Percentiles rank a stretch among this genome's conserved stretches.
Conservation (phyloP, 2,888 invertebrate genomes). For the Tenthredo livida region DNA sequence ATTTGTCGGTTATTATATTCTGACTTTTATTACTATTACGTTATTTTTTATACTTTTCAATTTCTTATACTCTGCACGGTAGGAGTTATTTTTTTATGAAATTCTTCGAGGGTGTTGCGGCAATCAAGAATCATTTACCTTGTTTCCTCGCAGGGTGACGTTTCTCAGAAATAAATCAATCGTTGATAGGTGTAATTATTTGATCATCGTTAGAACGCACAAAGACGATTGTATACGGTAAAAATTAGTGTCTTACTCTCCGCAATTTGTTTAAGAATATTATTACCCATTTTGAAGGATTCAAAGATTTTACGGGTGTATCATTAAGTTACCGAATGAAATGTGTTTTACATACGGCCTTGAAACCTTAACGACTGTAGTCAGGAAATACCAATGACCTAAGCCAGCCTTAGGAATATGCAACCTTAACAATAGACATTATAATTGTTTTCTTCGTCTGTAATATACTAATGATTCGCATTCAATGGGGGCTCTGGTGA, state of each 20-base stretch:
- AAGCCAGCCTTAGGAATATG: not conserved
- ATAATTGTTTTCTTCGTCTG: not conserved
- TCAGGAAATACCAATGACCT: constrained; percentile 10
- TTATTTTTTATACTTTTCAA: not conserved
- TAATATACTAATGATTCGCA: not conserved
- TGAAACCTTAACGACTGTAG: constrained; percentile 10
- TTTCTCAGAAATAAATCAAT: not conserved
- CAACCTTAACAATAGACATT: not conserved
- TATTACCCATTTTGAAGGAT: not conserved
- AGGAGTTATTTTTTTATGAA: not conserved
- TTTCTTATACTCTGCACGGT: not conserved
- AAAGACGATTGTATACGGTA: not conserved
- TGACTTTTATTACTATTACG: constrained; percentile 17
- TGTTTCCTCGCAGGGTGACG: not conserved
- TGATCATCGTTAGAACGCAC: not conserved
- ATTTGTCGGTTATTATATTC: not conserved
- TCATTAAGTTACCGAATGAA: not conserved
- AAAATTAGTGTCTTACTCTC: not conserved
- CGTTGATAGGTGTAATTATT: not conserved
- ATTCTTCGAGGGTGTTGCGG: not conserved
- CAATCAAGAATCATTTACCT: not conserved
- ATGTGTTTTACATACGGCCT: constrained; percentile 5
- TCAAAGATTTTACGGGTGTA: not conserved
- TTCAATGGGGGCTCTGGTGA: not conserved
- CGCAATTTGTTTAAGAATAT: not conserved